These are phyloP conservation scores for Thyatira batis DNA, from an alignment of 2,888 invertebrate genomes.

Conservation along the genomic window DNA sequence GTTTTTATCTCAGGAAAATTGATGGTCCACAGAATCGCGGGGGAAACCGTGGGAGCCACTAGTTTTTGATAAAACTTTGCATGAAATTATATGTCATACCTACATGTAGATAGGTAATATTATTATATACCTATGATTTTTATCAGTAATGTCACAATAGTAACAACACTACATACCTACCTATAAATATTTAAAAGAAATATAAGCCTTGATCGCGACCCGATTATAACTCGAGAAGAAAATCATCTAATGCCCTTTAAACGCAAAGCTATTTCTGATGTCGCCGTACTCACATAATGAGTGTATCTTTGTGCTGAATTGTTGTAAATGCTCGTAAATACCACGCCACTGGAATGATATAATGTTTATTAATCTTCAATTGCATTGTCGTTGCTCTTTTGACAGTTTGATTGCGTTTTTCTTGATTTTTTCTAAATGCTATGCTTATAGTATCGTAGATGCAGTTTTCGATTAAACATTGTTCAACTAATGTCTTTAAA, in stretches of 20 bases:
- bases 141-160: too few species aligned
- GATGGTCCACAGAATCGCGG: too few species aligned
- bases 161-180: too few species aligned
- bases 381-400: constrained; percentile 33
- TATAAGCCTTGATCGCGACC: constrained; percentile 4
- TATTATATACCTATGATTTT: too few species aligned
- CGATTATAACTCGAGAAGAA: constrained; percentile 15
- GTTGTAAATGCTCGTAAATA: constrained; percentile 54
- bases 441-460: neutral
- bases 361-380: constrained; percentile 44
- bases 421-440: neutral
- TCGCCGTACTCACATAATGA: constrained; percentile 53
- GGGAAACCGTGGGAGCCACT: too few species aligned
- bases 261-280: constrained; percentile 61
- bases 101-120: too few species aligned
- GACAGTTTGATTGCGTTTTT: constrained; percentile 22
- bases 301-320: constrained; percentile 54
- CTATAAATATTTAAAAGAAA: too few species aligned
- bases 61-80: too few species aligned
- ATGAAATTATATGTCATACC: too few species aligned
- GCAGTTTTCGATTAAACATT: neutral
- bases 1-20: too few species aligned
- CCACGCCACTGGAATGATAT: constrained; percentile 50
- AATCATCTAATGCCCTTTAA: constrained; percentile 55
- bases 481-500: too few species aligned